phyloP scores from a whole-genome alignment of 2,113 vertebrate species.

The Tauraco erythrolophus region DNA sequence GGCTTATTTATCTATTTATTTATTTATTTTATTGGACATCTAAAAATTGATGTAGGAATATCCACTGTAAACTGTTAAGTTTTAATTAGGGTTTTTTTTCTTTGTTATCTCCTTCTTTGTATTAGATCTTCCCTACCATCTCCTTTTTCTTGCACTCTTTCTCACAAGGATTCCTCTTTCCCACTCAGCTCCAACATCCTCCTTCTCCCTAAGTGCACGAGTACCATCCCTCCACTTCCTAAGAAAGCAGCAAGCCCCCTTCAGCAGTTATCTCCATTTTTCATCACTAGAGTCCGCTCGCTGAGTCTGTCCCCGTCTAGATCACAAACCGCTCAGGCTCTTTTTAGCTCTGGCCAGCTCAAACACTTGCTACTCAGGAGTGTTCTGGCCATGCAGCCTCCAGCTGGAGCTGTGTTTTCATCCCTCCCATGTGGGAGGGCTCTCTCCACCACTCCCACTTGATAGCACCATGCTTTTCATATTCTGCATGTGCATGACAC shows the following conservation, averaged over 20 bases:
- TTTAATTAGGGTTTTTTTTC: too few species aligned
- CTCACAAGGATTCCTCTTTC: background rate
- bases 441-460: background rate
- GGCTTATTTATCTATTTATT: too few species aligned
- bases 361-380: background rate
- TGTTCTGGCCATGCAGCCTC: background rate
- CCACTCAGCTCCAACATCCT: background rate
- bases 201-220: background rate
- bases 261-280: background rate
- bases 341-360: background rate
- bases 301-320: background rate
- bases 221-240: background rate
- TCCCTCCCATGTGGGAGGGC: accelerated
- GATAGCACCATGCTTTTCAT: background rate
- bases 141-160: background rate
- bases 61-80: background rate
- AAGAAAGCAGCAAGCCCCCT: background rate
- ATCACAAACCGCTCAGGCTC: background rate
- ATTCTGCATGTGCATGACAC: background rate
- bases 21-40: background rate
- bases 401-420: background rate
- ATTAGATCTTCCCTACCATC: background rate
- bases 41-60: background rate
- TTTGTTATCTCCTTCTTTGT: background rate
- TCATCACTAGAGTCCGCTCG: background rate